Base-by-base conservation (phyloP, 2,888 invertebrate genomes). In the Spodoptera littoralis region DNA sequence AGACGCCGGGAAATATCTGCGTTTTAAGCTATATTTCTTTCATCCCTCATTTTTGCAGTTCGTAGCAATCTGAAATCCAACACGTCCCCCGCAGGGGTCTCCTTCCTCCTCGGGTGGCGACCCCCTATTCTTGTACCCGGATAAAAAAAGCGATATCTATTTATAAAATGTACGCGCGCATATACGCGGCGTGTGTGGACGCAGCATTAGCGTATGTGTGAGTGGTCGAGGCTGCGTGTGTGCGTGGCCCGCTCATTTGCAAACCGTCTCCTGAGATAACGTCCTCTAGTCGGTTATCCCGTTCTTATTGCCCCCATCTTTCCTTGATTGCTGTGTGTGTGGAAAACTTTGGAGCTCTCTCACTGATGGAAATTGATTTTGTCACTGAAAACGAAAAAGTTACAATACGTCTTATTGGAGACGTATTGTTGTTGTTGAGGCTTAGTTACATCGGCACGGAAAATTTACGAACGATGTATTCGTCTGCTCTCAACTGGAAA, bases 21-120 rank as follows among this genome's bases (percentile, higher is more conserved):
- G 95, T 95, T 95, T 95, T 95, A 95, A 95, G 95, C 95, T 95
- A 95, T 95, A 95, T 95, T 95, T 95, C 95, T 95, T 95, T 95
- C 95, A 95, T 95, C 95, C 95, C 95, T 95, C 95, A 95, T 95
- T 95, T 95, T 95, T 95, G 95, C 95, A 95, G 95, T 95, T 94
- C 94, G 95, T 94, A 95, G 95, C 95, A 95, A 95, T 95, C 95
- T 95, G 94, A 93, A 94, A 94, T 93, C 95, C 94, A 93, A 93
- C 93, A 94, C 95, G 94, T 93, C 95, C 92, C 94, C 93, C 92
- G 91, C 91, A 87, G 92, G 91, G 92, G 89, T 84, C 84, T 86
- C 88, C 88, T 87, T 90, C 88, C 84, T 86, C 82, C 77, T 79
- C 84, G 90, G 92, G 92, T 90, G 92, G 90, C 88, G 85, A 89